These are phyloP conservation scores for Blastobasis adustella DNA, from an alignment of 2,888 invertebrate genomes.

Conservation along the genomic window DNA sequence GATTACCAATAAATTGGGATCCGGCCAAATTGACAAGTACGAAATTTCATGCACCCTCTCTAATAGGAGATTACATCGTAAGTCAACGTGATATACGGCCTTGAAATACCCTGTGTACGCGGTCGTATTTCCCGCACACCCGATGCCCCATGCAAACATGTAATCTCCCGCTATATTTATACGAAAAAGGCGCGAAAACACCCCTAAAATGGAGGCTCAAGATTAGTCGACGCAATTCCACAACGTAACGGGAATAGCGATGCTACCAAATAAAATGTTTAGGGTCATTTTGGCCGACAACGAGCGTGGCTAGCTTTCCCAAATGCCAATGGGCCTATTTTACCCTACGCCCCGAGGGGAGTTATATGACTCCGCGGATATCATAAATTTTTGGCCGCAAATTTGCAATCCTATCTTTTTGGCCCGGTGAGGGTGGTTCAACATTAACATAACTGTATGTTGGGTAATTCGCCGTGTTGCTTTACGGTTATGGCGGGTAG, in stretches of 20 bases:
- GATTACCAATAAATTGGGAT: constrained; percentile 55
- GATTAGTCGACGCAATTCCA: constrained; percentile 64
- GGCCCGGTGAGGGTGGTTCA: constrained; percentile 56
- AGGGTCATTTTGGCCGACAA: constrained; percentile 69
- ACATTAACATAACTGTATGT: constrained; percentile 70
- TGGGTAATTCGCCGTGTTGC: constrained; percentile 54
- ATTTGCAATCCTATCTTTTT: constrained; percentile 73
- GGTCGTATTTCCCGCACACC: constrained; percentile 18
- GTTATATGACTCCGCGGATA: constrained; percentile 46
- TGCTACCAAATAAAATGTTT: constrained; percentile 72
- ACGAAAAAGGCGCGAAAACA: constrained; percentile 56
- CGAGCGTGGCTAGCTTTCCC: constrained; percentile 61
- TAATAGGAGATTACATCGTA: neutral
- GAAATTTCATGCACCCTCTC: constrained; percentile 45
- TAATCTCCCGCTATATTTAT: constrained; percentile 55
- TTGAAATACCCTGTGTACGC: constrained; percentile 1
- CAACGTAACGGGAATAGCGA: constrained; percentile 61
- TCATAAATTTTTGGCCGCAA: constrained; percentile 73
- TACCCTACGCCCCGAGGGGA: constrained; percentile 53
- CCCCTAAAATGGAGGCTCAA: constrained; percentile 61
- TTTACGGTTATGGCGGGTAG: constrained; percentile 41
- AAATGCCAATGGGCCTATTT: constrained; percentile 69
- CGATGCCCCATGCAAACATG: constrained; percentile 34
- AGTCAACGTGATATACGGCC: constrained; percentile 9
- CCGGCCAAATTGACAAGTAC: constrained; percentile 33